Conservation (phyloP, 2,797 vertebrate species). For the Arctocebus calabarensis region DNA sequence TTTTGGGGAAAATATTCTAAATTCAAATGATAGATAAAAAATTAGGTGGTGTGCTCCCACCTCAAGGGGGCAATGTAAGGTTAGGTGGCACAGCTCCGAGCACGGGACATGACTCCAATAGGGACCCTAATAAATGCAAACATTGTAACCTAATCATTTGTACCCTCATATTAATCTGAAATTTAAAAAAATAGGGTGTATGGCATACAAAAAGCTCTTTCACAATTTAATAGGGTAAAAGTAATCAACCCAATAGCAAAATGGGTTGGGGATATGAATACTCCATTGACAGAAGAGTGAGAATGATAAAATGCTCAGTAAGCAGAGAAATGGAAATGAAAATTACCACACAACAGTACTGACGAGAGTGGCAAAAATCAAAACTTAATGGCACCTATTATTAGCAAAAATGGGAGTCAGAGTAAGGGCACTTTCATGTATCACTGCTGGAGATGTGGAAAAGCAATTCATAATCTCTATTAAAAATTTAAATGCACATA, state of each 20-base stretch:
- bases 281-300: conserved; percentile 28
- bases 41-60: background rate
- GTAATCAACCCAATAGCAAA: conserved; percentile 50
- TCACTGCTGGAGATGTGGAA: conserved; percentile 30
- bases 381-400: conserved; percentile 36
- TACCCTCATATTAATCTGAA: too few relatives aligned
- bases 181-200: conserved; percentile 33
- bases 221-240: conserved; percentile 38
- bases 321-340: conserved; percentile 60
- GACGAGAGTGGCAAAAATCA: conserved; percentile 23
- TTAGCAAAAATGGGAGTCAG: conserved; percentile 32
- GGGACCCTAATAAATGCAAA: too few relatives aligned
- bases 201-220: conserved; percentile 31
- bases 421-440: background rate
- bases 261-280: conserved; percentile 8
- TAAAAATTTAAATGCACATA: conserved; percentile 59
- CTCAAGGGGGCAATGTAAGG: too few relatives aligned
- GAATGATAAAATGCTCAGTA: conserved; percentile 9
- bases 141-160: too few relatives aligned
- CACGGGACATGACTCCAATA: too few relatives aligned
- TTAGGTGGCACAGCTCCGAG: too few relatives aligned
- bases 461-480: conserved; percentile 50
- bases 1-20: conserved; percentile 55
- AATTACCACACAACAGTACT: conserved; percentile 35
- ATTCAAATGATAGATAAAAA: conserved; percentile 62